Conservation (phyloP, 2,888 invertebrate genomes). For the Malthinus seriepunctatus region DNA sequence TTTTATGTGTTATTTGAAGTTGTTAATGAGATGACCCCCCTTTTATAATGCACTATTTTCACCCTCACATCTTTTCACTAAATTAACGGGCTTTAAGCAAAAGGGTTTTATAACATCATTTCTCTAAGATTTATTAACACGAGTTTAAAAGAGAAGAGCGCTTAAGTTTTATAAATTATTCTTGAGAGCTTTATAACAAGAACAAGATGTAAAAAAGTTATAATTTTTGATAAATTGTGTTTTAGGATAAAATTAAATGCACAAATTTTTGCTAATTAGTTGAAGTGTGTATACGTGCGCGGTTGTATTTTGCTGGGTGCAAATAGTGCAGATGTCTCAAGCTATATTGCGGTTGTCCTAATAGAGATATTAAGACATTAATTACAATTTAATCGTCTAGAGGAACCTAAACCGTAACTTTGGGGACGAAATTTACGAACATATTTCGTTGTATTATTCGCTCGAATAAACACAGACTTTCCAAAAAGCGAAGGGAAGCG, state of each 20-base stretch:
- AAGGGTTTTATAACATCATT: slow-evolving; percentile 24
- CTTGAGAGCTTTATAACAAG: not conserved
- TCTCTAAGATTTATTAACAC: slow-evolving; percentile 19
- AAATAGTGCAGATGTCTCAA: slow-evolving; percentile 1
- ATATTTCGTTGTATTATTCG: slow-evolving; percentile 22
- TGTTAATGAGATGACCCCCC: slow-evolving; percentile 43
- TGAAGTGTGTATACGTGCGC: not conserved
- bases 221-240: not conserved
- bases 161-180: slow-evolving; percentile 7
- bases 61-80: slow-evolving; percentile 2
- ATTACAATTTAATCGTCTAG: slow-evolving; percentile 23
- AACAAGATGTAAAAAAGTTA: not conserved
- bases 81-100: slow-evolving; percentile 22
- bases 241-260: not conserved
- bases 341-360: slow-evolving; percentile 1
- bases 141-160: slow-evolving; percentile 1
- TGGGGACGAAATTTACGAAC: slow-evolving; percentile 14
- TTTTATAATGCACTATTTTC: too few relatives aligned
- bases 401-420: not conserved
- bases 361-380: slow-evolving; percentile 22
- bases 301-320: not conserved
- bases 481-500: slow-evolving; percentile 6
- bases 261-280: not conserved
- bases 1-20: slow-evolving; percentile 44
- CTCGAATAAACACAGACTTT: slow-evolving; percentile 19